phyloP scores from a whole-genome alignment of 2,113 vertebrate genomes.

The Psammodynastes pulverulentus region DNA sequence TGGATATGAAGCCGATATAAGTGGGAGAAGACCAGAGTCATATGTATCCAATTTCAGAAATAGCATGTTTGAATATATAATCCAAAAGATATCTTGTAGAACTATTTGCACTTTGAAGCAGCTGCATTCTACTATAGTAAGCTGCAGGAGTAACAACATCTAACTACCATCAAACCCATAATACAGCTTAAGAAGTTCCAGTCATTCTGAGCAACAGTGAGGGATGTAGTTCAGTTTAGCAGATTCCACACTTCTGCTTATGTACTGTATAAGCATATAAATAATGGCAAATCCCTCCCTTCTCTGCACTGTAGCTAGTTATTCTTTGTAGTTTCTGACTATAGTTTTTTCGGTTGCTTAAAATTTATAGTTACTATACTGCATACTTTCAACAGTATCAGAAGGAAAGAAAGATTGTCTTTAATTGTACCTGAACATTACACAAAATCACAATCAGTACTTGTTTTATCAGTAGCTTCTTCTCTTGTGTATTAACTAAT shows the following conservation, averaged over 20 bases:
- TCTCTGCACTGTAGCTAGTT: background rate
- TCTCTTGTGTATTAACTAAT: background rate
- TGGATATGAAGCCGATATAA: background rate
- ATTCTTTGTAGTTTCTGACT: background rate
- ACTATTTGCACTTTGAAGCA: background rate
- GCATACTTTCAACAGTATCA: background rate
- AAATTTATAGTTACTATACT: background rate
- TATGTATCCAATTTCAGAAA: background rate
- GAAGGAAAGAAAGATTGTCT: slow-evolving; percentile 5
- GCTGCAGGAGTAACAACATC: background rate
- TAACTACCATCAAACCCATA: background rate
- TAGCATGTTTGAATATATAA: background rate
- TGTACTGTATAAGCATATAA: background rate
- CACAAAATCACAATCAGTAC: background rate
- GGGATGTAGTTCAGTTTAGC: background rate
- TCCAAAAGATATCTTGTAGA: too few relatives aligned
- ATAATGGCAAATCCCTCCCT: background rate
- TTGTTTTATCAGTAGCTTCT: slow-evolving; percentile 16
- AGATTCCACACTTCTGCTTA: background rate
- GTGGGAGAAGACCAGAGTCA: background rate
- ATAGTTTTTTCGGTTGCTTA: background rate
- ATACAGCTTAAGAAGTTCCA: background rate
- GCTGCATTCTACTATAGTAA: background rate
- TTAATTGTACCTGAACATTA: slow-evolving; percentile 11
- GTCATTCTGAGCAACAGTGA: background rate